These are phyloP conservation scores for Pachymerium ferrugineum DNA, from an alignment of 2,888 invertebrate genomes.

Conservation along the genomic window DNA sequence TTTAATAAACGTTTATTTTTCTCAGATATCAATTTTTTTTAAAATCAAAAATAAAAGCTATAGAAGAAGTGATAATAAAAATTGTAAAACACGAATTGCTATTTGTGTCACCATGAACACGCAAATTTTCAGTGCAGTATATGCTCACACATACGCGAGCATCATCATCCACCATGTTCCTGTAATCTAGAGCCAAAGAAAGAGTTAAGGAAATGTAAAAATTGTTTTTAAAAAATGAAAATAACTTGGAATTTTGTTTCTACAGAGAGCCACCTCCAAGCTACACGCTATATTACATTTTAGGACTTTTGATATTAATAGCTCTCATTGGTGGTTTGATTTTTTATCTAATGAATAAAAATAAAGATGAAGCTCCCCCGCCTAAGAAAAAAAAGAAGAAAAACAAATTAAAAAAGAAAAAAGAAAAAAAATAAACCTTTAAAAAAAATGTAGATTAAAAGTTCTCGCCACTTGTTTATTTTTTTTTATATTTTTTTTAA, in stretches of 20 bases:
- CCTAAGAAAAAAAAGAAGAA: not conserved
- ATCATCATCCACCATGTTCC: too few relatives aligned
- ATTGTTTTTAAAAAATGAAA: too few relatives aligned
- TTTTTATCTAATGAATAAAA: not conserved
- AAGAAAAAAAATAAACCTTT: not conserved
- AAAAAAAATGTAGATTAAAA: too few relatives aligned
- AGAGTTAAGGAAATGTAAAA: too few relatives aligned
- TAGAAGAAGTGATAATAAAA: not conserved
- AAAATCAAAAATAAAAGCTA: too few relatives aligned
- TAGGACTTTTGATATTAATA: not conserved
- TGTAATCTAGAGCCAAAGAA: too few relatives aligned
- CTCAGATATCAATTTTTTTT: too few relatives aligned
- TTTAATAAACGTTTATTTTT: not conserved
- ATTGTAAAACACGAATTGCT: not conserved
- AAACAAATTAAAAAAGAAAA: not conserved
- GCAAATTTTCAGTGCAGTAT: not conserved
- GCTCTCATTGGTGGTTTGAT: not conserved
- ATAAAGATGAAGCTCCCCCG: not conserved
- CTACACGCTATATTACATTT: not conserved
- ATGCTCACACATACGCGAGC: not conserved
- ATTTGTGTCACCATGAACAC: not conserved
- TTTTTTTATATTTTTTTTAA: not conserved
- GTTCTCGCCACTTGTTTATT: too few relatives aligned
- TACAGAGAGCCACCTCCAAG: too few relatives aligned
- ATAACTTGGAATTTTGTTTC: too few relatives aligned